Conservation (phyloP, 2,113 vertebrate species). For the Suricata suricatta region DNA sequence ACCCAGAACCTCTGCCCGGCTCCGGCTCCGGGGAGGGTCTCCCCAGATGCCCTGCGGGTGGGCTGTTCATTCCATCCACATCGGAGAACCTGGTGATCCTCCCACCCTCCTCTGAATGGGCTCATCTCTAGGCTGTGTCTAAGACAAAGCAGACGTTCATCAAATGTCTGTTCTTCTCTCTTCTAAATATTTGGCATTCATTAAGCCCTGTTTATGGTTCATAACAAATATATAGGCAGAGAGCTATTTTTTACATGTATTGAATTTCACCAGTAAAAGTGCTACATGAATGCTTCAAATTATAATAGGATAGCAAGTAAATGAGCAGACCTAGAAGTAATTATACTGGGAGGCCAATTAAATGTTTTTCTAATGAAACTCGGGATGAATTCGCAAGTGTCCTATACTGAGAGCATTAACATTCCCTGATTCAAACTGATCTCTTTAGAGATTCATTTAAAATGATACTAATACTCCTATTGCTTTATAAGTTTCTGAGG, state of each 20-base stretch:
- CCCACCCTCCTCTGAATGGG: neutral
- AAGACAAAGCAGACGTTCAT: neutral
- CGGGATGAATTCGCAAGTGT: neutral
- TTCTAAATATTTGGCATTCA: neutral
- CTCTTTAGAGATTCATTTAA: conserved; percentile 40
- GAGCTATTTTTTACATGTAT: neutral
- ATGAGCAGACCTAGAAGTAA: neutral
- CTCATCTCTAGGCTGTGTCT: neutral
- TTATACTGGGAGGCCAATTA: neutral
- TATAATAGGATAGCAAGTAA: neutral
- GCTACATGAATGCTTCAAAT: neutral
- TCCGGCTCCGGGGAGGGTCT: too few species aligned
- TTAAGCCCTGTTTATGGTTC: neutral
- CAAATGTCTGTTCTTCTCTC: neutral
- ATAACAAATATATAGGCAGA: neutral
- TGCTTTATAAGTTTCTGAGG: neutral
- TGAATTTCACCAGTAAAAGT: neutral
- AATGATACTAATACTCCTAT: neutral
- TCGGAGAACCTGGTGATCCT: neutral
- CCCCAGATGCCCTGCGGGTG: neutral
- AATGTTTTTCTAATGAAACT: conserved; percentile 2
- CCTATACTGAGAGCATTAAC: neutral
- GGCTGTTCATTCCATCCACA: neutral
- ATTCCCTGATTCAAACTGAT: neutral
- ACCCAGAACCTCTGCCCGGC: neutral